Evolutionary conservation across 2,888 invertebrate genomes (phyloP).

Genomic region (Sturmia bella): DNA sequence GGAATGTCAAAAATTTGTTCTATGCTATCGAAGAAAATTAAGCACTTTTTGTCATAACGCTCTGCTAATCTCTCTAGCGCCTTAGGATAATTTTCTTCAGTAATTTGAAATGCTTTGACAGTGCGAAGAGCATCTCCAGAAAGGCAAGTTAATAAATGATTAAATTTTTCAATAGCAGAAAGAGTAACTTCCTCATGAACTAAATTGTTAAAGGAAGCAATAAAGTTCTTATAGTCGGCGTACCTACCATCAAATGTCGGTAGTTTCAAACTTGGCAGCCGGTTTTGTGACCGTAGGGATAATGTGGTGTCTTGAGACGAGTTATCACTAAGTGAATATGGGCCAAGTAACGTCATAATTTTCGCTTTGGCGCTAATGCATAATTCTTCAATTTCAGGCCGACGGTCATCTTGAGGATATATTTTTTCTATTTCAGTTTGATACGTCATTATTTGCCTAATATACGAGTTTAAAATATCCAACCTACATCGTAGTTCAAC

Average conservation of each 20-base stretch:
- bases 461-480: too few species aligned
- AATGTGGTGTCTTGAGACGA: neutral
- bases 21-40: slow-evolving; percentile 27
- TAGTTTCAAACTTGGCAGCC: slow-evolving; percentile 1
- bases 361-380: slow-evolving; percentile 3
- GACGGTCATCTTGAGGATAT: too few species aligned
- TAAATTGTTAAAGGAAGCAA: slow-evolving; percentile 5
- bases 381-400: slow-evolving; percentile 5
- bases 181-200: neutral
- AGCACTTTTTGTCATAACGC: slow-evolving; percentile 17
- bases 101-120: too few species aligned
- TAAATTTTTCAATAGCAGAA: slow-evolving; percentile 39
- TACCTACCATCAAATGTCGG: neutral
- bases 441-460: too few species aligned
- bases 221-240: neutral
- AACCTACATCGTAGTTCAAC: too few species aligned
- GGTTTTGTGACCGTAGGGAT: neutral
- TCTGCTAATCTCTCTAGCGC: slow-evolving; percentile 21
- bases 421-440: too few species aligned
- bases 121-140: slow-evolving; percentile 29
- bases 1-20: slow-evolving; percentile 27
- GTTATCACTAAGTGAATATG: neutral
- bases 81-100: slow-evolving; percentile 45
- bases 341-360: neutral
- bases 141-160: slow-evolving; percentile 34